These are phyloP conservation scores for Microcaecilia unicolor DNA, from an alignment of 2,797 vertebrate genomes.

Conservation along the genomic window DNA sequence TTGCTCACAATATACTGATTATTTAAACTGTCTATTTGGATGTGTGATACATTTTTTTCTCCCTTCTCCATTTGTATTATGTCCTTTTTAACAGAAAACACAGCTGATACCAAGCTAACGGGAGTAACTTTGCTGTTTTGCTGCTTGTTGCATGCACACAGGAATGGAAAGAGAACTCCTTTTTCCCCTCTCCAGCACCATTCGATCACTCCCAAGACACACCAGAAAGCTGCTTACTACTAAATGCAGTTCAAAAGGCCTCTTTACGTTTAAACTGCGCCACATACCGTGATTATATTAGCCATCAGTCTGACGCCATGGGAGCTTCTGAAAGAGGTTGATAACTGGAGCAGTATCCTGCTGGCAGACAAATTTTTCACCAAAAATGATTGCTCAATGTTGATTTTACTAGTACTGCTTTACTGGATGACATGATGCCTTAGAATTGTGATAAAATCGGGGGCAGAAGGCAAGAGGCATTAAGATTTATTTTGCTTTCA, in stretches of 20 bases:
- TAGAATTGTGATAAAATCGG: too few species aligned
- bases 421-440: too few species aligned
- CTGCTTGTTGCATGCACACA: constrained; percentile 93
- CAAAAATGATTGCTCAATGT: constrained; percentile 14
- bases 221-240: constrained; percentile 74
- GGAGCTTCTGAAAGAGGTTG: constrained; percentile 30
- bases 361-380: constrained; percentile 27
- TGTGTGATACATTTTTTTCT: constrained; percentile 53
- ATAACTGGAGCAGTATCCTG: constrained; percentile 41
- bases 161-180: constrained; percentile 78
- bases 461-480: too few species aligned
- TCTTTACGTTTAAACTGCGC: constrained; percentile 33
- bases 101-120: constrained; percentile 73
- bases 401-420: too few species aligned
- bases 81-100: constrained; percentile 70
- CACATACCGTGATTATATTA: constrained; percentile 32
- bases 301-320: constrained; percentile 38
- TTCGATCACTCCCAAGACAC: constrained; percentile 75
- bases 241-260: constrained; percentile 60
- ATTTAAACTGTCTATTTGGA: constrained; percentile 48
- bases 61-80: constrained; percentile 65
- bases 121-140: constrained; percentile 78
- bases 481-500: too few species aligned
- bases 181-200: constrained; percentile 71
- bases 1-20: too few species aligned